Percentiles rank a stretch among this genome's conserved stretches.
Evolutionary conservation across 2,797 vertebrate genomes (phyloP).

Genomic region (Cyprinella venusta): DNA sequence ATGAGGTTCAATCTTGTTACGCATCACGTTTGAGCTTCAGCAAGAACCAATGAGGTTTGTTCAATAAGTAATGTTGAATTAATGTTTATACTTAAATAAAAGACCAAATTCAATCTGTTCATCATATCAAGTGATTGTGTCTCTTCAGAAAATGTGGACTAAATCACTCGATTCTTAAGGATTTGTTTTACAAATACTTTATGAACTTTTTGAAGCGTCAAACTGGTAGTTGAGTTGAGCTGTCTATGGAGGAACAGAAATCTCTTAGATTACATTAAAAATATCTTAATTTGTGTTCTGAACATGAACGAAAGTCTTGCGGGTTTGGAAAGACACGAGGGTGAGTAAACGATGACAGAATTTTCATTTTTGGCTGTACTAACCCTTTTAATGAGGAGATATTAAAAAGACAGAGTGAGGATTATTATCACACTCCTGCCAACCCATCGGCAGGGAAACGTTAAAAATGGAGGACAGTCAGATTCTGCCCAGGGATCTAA

Average conservation of each 20-base stretch:
- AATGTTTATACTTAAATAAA: background rate
- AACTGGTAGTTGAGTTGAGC: background rate
- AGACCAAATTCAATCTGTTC: background rate
- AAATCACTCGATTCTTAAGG: background rate
- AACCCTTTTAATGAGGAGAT: conserved; percentile 66
- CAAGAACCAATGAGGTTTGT: background rate
- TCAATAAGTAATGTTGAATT: background rate
- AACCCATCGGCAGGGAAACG: conserved; percentile 45
- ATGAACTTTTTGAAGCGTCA: background rate
- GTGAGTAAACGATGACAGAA: background rate
- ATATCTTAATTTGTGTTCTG: background rate
- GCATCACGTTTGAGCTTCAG: background rate
- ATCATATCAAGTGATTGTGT: background rate
- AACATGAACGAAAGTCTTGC: background rate
- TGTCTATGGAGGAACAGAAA: background rate
- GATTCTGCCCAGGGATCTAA: conserved; percentile 10
- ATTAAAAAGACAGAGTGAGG: conserved; percentile 62
- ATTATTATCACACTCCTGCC: conserved; percentile 65
- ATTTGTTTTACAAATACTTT: background rate
- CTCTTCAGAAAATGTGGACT: too few relatives aligned
- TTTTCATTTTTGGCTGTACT: background rate
- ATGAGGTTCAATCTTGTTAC: too few relatives aligned
- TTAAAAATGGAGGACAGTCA: conserved; percentile 16
- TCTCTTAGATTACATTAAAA: background rate
- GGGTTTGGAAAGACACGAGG: background rate